Base-by-base conservation (phyloP, 2,888 invertebrate species). In the Metellina segmentata region DNA sequence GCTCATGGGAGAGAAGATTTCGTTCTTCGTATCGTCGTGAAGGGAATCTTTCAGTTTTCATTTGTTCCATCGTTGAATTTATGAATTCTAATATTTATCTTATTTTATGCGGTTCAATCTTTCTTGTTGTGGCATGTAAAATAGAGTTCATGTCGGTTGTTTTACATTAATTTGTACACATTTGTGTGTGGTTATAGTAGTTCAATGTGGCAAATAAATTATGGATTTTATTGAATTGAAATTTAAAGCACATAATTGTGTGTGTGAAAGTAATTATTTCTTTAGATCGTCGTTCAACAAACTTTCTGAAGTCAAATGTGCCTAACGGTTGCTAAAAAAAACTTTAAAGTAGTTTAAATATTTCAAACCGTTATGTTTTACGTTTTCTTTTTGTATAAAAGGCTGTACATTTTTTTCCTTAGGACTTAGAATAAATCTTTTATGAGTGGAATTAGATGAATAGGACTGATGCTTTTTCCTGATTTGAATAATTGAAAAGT, bases 191-290 rank as follows among this genome's bases (percentile, higher is more conserved):
- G 70, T 70, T 70, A 70, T 8, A 16, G 19, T 70, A n/a, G 70
- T 6, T n/a, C n/a, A 70, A 70, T 34, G n/a, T n/a, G 34, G 34
- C 34, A 34, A 34, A 34, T 34, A 19, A 48, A 9, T 13, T 13
- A 34, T 9, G 74, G 20, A 74, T 74, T 8, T 74, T 74, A 13
- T 48, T 11, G 2, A 4, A 16, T 16, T 69, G 69, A 69, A 69
- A 69, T 11, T 5, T 16, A 69, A 16, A 69, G 13, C 11, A 13
- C 7, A 13, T 69, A 13, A 69, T 69, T 69, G 20, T n/a, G n/a
- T n/a, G n/a, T n/a, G n/a, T n/a, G 74, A 34, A 74, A 74, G 74
- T 34, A n/a, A n/a, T n/a, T n/a, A 49, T 77, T 77, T 16, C 16
- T 77, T 77, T 19, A 51, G 52, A 77, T 77, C 52, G 4, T n/a